Evolutionary conservation across 2,888 invertebrate genomes (phyloP).

Genomic region (Ctenicera cuprea): DNA sequence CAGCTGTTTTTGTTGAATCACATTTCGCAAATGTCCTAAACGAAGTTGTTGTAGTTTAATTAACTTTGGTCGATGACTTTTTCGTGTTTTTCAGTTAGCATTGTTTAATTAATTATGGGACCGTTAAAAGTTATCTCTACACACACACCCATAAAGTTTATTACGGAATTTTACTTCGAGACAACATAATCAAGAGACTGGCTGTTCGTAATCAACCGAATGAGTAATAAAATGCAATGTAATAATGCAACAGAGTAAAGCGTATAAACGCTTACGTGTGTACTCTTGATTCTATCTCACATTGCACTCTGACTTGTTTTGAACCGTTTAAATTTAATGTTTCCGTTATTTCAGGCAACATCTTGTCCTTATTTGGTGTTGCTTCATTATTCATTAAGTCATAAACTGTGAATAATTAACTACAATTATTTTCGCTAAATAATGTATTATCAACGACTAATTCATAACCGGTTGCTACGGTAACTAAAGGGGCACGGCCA

Average conservation of each 20-base stretch:
- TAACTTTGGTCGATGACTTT: constrained; percentile 13
- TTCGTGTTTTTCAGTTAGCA: constrained; percentile 3
- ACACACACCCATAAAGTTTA: constrained; percentile 39
- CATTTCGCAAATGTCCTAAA: no score
- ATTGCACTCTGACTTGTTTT: constrained; percentile 4
- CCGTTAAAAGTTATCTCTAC: constrained; percentile 40
- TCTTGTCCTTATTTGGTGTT: not conserved
- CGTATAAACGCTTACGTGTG: not conserved
- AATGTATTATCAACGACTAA: no score
- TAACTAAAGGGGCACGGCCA: no score
- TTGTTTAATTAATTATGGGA: constrained; percentile 37
- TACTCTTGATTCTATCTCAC: not conserved
- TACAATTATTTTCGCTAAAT: not conserved
- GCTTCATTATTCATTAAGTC: not conserved
- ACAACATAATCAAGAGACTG: constrained; percentile 35
- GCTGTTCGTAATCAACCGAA: constrained; percentile 37
- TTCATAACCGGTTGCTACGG: no score
- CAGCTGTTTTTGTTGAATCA: not conserved
- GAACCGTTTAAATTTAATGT: not conserved
- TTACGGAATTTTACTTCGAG: constrained; percentile 31
- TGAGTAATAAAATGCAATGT: constrained; percentile 41
- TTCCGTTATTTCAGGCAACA: not conserved
- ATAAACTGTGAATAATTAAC: not conserved
- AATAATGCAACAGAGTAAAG: constrained; percentile 47
- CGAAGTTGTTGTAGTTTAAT: not conserved